phyloP scores from a whole-genome alignment of 53 echinoderm and acorn worm species.

The Henricia sp. region DNA sequence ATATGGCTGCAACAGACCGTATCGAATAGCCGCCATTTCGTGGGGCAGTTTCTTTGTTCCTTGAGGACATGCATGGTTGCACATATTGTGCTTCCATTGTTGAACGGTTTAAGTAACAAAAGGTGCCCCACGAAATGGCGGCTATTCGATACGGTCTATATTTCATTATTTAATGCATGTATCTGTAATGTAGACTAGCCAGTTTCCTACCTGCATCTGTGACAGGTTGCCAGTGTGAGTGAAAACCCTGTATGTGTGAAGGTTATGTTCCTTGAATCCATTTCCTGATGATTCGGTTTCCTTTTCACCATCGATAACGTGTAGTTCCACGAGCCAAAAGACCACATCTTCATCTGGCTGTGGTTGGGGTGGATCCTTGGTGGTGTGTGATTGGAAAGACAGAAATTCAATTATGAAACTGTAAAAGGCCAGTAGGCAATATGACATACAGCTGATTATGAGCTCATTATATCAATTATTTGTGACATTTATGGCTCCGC shows the following conservation, averaged over 20 bases:
- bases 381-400: background rate
- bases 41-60: too few relatives aligned
- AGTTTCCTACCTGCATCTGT: conserved; percentile 30
- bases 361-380: conserved; percentile 35
- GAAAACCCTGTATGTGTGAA: conserved; percentile 8
- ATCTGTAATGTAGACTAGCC: too few relatives aligned
- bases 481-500: too few relatives aligned
- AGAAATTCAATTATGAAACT: background rate
- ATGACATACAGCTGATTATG: background rate
- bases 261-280: background rate
- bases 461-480: background rate
- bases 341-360: conserved; percentile 16
- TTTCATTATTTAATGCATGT: too few relatives aligned
- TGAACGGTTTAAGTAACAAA: too few relatives aligned
- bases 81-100: too few relatives aligned
- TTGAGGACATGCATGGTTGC: too few relatives aligned
- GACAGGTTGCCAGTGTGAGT: conserved; percentile 32
- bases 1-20: too few relatives aligned
- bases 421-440: background rate
- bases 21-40: too few relatives aligned
- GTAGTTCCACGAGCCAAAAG: conserved; percentile 33
- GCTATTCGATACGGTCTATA: too few relatives aligned
- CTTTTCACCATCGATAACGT: conserved; percentile 11
- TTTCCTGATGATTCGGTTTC: background rate
- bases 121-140: too few relatives aligned